Base-by-base conservation (phyloP, 2,113 vertebrate species). In the Odocoileus virginianus region DNA sequence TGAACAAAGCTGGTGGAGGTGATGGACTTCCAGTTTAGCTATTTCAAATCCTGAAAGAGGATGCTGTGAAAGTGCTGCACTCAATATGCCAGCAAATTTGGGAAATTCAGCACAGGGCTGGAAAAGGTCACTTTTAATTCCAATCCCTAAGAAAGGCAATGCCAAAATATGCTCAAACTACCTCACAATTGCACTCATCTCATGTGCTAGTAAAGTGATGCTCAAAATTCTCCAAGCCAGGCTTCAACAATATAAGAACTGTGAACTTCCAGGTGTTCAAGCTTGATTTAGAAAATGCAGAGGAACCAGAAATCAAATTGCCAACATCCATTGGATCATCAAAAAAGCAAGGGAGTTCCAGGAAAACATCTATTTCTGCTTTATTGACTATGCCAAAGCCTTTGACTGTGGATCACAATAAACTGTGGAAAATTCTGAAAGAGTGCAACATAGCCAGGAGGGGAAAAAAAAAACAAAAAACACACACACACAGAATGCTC, bases 401-500 rank as follows among this genome's bases (percentile, higher is more conserved):
- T 64, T 64, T 64, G 15, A 64, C 60, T 64, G 15, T 64, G 30
- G 15, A 16, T 64, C 30, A 33, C 60, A 64, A 61, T 33, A 61
- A 64, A 64, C 28, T 64, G 60, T 61, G 60, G 15, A 64, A 33
- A 33, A 64, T 64, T 64, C 60, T 33, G 14, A 64, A 33, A 64
- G 6, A 16, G 15, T 33, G 60, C 30, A 64, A 64, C 30, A 64
- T 64, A 33, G 7, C 30, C 12, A 1, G 30, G 13, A 2, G 6
- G 6, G 27, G 5, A 2, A 5, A 13, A 13, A 50, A 50, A 6
- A 45, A 6, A 6, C 7, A 6, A 58, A 12, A 57, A 3, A 27
- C 1, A 58, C 1, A 23, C 2, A 54, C 54, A 21, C 10, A 58
- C 11, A 60, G 2, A 60, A 28, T 33, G 33, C 15, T 15, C 0